phyloP scores from a whole-genome alignment of 1,140 invertebrate genomes.

The Cotesia typhae region DNA sequence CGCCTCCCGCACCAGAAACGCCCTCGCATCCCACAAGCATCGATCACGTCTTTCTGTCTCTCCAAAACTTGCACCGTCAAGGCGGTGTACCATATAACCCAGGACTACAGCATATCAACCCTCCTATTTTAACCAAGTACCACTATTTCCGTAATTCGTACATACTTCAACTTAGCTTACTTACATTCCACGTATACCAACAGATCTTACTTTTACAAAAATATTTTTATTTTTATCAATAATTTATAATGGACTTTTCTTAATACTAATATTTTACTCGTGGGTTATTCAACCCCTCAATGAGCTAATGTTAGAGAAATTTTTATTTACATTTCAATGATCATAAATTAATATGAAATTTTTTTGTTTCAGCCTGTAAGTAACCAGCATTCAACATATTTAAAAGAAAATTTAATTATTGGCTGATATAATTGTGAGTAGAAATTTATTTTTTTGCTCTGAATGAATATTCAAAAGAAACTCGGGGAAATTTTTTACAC shows the following conservation, averaged over 20 bases:
- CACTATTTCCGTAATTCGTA: conserved; percentile 46
- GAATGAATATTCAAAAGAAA: no score
- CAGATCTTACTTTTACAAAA: conserved; percentile 7
- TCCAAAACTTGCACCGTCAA: conserved; percentile 35
- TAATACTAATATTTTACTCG: no score
- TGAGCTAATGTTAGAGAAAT: no score
- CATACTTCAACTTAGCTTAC: conserved; percentile 35
- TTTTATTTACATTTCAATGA: no score
- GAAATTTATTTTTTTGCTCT: no score
- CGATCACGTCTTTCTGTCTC: conserved; percentile 65
- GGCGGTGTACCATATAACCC: no score
- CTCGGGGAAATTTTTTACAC: no score
- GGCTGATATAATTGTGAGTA: no score
- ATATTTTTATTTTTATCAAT: background rate
- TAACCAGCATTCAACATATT: background rate
- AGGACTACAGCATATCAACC: conserved; percentile 10
- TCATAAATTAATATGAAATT: conserved; percentile 24
- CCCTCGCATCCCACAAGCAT: conserved; percentile 66
- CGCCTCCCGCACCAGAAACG: conserved; percentile 67
- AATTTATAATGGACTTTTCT: no score
- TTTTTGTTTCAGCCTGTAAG: conserved; percentile 62
- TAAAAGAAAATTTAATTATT: no score
- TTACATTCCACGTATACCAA: background rate
- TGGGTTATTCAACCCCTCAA: no score
- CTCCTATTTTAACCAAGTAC: conserved; percentile 27